Evolutionary conservation across 2,888 invertebrate species (phyloP).

Genomic region (Cephus nigrinus): DNA sequence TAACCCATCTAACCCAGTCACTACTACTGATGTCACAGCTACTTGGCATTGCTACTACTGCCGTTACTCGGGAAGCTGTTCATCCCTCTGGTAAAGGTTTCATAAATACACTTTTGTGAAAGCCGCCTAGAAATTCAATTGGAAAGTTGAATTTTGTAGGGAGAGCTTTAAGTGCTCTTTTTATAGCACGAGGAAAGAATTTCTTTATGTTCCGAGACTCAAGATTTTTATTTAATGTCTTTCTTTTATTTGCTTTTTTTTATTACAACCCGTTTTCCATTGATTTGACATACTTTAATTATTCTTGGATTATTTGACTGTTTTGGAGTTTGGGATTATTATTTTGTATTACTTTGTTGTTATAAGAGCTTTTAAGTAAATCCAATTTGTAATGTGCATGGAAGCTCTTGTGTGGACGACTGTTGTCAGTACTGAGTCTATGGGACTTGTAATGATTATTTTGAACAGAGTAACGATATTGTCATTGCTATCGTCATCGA

Average conservation of each 20-base stretch:
- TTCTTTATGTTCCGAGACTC: background rate
- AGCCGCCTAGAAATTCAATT: slow-evolving; percentile 53
- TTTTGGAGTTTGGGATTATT: background rate
- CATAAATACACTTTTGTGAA: slow-evolving; percentile 54
- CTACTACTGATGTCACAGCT: background rate
- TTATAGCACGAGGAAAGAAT: background rate
- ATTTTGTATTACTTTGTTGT: background rate
- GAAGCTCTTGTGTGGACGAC: background rate
- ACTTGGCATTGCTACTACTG: background rate
- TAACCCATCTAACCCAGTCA: slow-evolving; percentile 4
- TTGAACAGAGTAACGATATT: background rate
- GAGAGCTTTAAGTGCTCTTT: slow-evolving; percentile 10
- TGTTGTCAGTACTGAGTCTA: background rate
- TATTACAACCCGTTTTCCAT: background rate
- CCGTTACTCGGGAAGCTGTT: slow-evolving; percentile 22
- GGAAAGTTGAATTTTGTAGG: slow-evolving; percentile 43
- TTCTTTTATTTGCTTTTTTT: background rate
- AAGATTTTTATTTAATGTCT: background rate
- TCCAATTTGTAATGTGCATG: accelerated
- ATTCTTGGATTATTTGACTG: background rate
- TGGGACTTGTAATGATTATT: background rate
- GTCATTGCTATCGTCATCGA: background rate
- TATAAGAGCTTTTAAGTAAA: background rate
- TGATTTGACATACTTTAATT: background rate
- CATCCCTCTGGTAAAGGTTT: slow-evolving; percentile 40